These are phyloP conservation scores for Brachyistius frenatus DNA, from an alignment of 2,113 vertebrate species.

Conservation along the genomic window DNA sequence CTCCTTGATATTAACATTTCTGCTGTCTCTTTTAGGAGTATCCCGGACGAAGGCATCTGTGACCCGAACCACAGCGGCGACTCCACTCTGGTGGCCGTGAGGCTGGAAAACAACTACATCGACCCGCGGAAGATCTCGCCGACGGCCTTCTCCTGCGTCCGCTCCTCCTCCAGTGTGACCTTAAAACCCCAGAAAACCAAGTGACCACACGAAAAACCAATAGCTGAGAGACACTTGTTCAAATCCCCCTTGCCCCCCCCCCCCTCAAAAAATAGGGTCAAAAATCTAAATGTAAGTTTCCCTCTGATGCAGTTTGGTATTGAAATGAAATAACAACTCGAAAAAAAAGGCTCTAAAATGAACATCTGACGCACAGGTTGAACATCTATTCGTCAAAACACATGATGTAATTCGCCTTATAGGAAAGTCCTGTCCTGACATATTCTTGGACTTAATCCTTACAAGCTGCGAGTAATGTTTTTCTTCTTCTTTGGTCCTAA, in stretches of 20 bases:
- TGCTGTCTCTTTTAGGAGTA: conserved; percentile 79
- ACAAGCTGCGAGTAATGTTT: conserved; percentile 3
- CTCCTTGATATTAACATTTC: neutral
- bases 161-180: conserved; percentile 90
- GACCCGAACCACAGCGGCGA: conserved; percentile 80
- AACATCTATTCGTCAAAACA: conserved; percentile 23
- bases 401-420: neutral
- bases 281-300: neutral
- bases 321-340: neutral
- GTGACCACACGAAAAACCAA: conserved; percentile 65
- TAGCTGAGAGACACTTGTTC: conserved; percentile 11
- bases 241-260: neutral
- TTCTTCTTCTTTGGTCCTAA: neutral
- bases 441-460: neutral
- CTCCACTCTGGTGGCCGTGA: conserved; percentile 89
- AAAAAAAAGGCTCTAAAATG: neutral
- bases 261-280: neutral
- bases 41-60: conserved; percentile 90
- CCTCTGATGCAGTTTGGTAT: neutral
- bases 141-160: conserved; percentile 91
- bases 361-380: conserved; percentile 1
- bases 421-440: conserved; percentile 4
- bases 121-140: conserved; percentile 88
- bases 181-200: conserved; percentile 91
- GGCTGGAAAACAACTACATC: conserved; percentile 95